These are phyloP conservation scores for Epinotia brunnichana DNA, from an alignment of 2,888 invertebrate genomes.

Conservation along the genomic window DNA sequence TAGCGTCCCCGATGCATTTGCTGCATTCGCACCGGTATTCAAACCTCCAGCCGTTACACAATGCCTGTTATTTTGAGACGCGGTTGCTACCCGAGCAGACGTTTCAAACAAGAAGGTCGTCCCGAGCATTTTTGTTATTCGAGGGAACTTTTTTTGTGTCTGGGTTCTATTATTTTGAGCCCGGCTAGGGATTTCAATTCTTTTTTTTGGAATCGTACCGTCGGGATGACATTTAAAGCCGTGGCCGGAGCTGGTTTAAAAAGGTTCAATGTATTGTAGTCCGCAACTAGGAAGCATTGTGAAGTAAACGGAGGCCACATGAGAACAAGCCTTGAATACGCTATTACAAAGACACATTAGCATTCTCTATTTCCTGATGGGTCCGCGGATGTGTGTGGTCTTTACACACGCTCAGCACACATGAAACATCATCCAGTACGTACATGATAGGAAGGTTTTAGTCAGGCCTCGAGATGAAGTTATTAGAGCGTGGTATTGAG, in stretches of 20 bases:
- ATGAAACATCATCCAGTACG: conserved; percentile 52
- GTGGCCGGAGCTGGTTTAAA: conserved; percentile 22
- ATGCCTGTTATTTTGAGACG: conserved; percentile 66
- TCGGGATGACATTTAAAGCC: conserved; percentile 36
- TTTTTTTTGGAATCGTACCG: conserved; percentile 33
- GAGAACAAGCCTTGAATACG: conserved; percentile 79
- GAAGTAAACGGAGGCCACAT: conserved; percentile 75
- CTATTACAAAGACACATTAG: conserved; percentile 80
- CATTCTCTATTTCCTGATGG: conserved; percentile 79
- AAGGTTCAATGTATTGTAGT: conserved; percentile 47
- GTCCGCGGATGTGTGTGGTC: conserved; percentile 67
- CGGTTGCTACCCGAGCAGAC: conserved; percentile 61
- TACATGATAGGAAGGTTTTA: conserved; percentile 59
- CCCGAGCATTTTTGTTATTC: conserved; percentile 53
- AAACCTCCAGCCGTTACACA: conserved; percentile 69
- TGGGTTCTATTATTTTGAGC: conserved; percentile 37
- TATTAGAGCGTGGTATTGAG: conserved; percentile 77
- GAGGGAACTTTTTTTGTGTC: conserved; percentile 49
- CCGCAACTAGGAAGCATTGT: conserved; percentile 70
- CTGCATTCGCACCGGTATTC: conserved; percentile 60
- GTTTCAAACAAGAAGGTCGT: conserved; percentile 60
- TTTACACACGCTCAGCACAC: conserved; percentile 60
- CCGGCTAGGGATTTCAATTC: conserved; percentile 17
- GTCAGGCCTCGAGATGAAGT: conserved; percentile 64
- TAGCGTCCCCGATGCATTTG: conserved; percentile 67